Evolutionary conservation across 2,113 vertebrate species (phyloP), one percentile per base, ranked within the genome.

Genomic region (Crotalus viridis): DNA sequence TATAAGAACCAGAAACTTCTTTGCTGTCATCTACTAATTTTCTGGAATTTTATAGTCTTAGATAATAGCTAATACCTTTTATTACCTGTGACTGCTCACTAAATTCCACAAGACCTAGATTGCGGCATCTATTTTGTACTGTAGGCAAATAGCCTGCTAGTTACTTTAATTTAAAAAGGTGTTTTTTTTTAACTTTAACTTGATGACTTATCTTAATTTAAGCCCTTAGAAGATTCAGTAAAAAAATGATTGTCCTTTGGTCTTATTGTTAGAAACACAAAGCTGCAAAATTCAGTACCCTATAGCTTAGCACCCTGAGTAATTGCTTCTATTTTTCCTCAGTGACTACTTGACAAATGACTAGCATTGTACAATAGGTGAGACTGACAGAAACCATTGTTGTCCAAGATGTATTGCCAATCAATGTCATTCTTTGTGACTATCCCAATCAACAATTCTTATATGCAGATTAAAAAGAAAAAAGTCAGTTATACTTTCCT

Each of bases 291-390:
- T 15, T 0, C 5, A 2, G 55, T 9, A 3, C 85, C 17, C 0
- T 26, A 91, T 55, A 57, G 59, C 28, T 74, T 33, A 4, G 19
- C 3, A 74, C 0, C 5, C 9, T 22, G 10, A n/a, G 91, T 0
- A 56, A 19, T 26, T 93, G 7, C n/a, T 93, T 95, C 39, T 91
- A 94, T 93, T 26, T 39, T 3, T 55, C 94, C 39, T 52, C 64
- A 39, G 48, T 90, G 51, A 9, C 4, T 43, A 51, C 1, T 81
- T 88, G 55, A 13, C 88, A 89, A 93, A 94, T 87, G 13, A 39
- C 8, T 24, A 69, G 1, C 22, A 87, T 92, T 87, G 15, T 56
- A 91, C 48, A 56, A 9, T 26, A 93, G 21, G 22, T 85, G 59
- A 94, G 85, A 56, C 28, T 92, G 26, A 89, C 10, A 93, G 10